Evolutionary conservation across 2,888 invertebrate genomes (phyloP).

Genomic region (Danaus chrysippus): DNA sequence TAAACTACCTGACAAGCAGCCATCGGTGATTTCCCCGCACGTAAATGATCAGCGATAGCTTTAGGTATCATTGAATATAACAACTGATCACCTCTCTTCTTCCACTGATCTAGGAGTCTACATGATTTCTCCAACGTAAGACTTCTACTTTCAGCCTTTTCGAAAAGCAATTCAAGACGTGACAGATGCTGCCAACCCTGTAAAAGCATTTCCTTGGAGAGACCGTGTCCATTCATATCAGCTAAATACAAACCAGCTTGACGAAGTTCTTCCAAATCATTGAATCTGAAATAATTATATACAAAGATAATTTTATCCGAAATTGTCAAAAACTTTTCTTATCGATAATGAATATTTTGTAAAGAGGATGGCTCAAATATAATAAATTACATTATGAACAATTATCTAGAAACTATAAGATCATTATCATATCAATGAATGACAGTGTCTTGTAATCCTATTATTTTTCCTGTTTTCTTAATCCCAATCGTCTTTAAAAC

Average conservation of each 20-base stretch:
- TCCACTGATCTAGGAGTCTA: constrained; percentile 89
- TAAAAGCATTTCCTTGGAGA: constrained; percentile 89
- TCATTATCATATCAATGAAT: too few species aligned
- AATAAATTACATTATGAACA: not conserved
- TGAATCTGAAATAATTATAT: constrained; percentile 77
- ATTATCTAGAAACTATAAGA: not conserved
- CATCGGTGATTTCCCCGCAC: constrained; percentile 86
- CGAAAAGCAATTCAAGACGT: constrained; percentile 88
- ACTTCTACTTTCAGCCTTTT: constrained; percentile 89
- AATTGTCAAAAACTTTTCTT: too few species aligned
- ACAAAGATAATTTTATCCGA: too few species aligned
- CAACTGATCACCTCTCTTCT: constrained; percentile 89
- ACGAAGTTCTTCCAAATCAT: constrained; percentile 89
- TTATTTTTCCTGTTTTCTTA: too few species aligned
- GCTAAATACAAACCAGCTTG: constrained; percentile 89
- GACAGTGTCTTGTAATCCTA: too few species aligned
- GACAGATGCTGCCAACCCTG: constrained; percentile 92
- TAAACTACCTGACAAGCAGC: constrained; percentile 85
- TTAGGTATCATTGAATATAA: constrained; percentile 96
- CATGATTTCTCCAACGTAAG: constrained; percentile 88
- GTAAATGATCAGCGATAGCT: constrained; percentile 88
- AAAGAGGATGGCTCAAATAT: not conserved
- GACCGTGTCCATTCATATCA: constrained; percentile 91
- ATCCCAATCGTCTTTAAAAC: too few species aligned
- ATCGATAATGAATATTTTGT: too few species aligned